Conservation (phyloP, 2,888 invertebrate species). For the Gryllus longicercus region DNA sequence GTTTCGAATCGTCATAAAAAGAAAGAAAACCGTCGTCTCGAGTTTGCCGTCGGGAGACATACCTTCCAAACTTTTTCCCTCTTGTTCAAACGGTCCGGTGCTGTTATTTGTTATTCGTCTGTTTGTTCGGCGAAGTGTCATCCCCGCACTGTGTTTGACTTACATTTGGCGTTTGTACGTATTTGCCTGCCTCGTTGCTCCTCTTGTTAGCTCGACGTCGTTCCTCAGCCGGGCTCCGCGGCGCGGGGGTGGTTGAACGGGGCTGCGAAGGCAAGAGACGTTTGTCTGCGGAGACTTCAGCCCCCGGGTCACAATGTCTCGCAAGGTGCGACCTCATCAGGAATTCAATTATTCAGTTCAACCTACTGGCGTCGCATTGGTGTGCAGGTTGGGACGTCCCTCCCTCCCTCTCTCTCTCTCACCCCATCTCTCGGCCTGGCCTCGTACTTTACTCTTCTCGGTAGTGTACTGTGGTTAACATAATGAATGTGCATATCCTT, state of each 20-base stretch:
- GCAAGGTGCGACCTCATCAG: constrained; percentile 2
- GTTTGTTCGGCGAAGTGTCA: not conserved
- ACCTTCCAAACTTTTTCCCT: not conserved
- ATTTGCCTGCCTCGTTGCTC: not conserved
- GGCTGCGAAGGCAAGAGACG: no score
- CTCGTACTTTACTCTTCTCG: not conserved
- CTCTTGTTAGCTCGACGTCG: not conserved
- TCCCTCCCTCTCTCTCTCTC: no score
- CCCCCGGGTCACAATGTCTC: not conserved
- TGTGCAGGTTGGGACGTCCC: no score
- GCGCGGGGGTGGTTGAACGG: no score
- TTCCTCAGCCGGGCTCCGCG: no score
- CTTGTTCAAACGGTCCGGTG: not conserved
- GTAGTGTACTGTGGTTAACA: not conserved
- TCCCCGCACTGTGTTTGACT: not conserved
- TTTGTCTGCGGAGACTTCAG: no score
- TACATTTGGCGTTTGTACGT: not conserved
- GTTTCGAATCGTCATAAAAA: not conserved
- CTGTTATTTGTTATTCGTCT: not conserved
- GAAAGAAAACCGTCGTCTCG: not conserved
- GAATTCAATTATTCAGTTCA: not conserved
- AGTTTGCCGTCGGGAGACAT: not conserved
- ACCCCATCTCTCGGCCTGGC: no score
- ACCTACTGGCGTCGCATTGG: not conserved
- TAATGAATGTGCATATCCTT: constrained; percentile 8